Conservation (phyloP, 2,797 vertebrate genomes). For the Cichlasoma orientale region DNA sequence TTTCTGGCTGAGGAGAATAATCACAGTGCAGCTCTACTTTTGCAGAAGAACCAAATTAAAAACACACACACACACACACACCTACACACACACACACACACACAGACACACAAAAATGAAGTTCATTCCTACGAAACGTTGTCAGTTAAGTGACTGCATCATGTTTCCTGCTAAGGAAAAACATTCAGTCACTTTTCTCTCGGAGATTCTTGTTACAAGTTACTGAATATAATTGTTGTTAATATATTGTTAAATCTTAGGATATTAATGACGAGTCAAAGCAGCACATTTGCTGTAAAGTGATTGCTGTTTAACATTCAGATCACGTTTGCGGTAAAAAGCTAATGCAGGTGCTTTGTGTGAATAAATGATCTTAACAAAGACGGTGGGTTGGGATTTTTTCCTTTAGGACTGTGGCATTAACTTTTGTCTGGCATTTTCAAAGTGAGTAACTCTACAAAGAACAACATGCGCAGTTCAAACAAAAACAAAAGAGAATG, state of each 20-base stretch:
- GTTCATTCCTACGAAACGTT: not conserved
- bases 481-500: too few relatives aligned
- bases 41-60: not conserved
- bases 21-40: not conserved
- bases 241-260: not conserved
- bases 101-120: not conserved
- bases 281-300: not conserved
- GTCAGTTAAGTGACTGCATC: not conserved
- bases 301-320: too few relatives aligned
- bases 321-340: too few relatives aligned
- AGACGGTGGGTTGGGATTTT: too few relatives aligned
- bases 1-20: slow-evolving; percentile 6
- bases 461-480: too few relatives aligned
- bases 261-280: not conserved
- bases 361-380: too few relatives aligned
- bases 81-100: not conserved
- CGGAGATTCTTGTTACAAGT: not conserved
- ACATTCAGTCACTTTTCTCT: not conserved
- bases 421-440: too few relatives aligned
- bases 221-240: not conserved
- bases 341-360: too few relatives aligned
- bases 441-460: too few relatives aligned
- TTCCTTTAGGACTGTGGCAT: too few relatives aligned
- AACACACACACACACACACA: not conserved
- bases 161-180: not conserved